Percentiles rank a stretch among this genome's conserved stretches.
Evolutionary conservation across 2,888 invertebrate species (phyloP).

Genomic region (Cephus pygmeus): DNA sequence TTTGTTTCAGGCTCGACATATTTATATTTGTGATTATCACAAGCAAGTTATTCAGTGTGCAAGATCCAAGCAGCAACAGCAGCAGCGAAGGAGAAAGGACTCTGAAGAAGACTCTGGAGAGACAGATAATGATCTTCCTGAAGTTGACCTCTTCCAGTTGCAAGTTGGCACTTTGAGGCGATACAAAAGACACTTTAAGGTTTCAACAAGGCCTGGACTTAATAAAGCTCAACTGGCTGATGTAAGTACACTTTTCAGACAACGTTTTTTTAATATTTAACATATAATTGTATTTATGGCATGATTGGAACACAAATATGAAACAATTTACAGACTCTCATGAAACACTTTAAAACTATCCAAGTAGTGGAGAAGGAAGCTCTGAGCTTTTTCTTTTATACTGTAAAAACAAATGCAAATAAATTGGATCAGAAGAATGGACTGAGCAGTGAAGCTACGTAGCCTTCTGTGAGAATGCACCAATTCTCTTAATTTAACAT

Average conservation of each 20-base stretch:
- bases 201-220: conserved; percentile 88
- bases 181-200: conserved; percentile 94
- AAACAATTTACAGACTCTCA: conserved; percentile 79
- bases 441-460: conserved; percentile 74
- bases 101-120: conserved; percentile 95
- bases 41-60: conserved; percentile 96
- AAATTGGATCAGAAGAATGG: conserved; percentile 87
- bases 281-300: background rate
- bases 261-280: conserved; percentile 9
- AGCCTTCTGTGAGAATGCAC: conserved; percentile 43
- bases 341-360: conserved; percentile 95
- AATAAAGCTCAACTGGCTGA: conserved; percentile 97
- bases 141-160: conserved; percentile 92
- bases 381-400: conserved; percentile 94
- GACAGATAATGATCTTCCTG: conserved; percentile 90
- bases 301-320: background rate
- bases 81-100: conserved; percentile 80
- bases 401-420: conserved; percentile 92
- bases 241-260: conserved; percentile 71
- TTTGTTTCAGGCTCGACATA: conserved; percentile 83
- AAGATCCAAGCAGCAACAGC: conserved; percentile 80
- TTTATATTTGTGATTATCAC: conserved; percentile 96
- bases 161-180: conserved; percentile 94
- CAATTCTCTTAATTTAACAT: conserved; percentile 6
- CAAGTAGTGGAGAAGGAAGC: conserved; percentile 96